Conservation (phyloP, 2,113 vertebrate species). For the Oreotrochilus melanogaster region DNA sequence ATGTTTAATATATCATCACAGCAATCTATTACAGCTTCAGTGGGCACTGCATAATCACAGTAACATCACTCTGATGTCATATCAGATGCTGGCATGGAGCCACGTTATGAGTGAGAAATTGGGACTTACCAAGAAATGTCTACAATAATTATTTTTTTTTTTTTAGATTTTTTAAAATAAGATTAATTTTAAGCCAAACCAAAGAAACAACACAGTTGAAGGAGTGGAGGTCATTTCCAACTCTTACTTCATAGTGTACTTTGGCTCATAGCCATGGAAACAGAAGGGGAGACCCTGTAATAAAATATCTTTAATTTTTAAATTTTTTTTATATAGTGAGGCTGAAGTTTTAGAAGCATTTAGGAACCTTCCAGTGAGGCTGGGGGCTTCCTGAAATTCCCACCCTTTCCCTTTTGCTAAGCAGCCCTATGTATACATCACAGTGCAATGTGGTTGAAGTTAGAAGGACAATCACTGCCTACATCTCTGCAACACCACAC, state of each 20-base stretch:
- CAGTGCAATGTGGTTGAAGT: not conserved
- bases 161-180: not conserved
- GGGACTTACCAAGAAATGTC: slow-evolving; percentile 12
- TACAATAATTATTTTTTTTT: not conserved
- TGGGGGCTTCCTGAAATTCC: slow-evolving; percentile 28
- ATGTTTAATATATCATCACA: slow-evolving; percentile 47
- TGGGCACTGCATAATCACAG: not conserved
- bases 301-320: slow-evolving; percentile 62
- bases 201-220: slow-evolving; percentile 66
- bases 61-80: slow-evolving; percentile 66
- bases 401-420: not conserved
- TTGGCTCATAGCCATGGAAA: slow-evolving; percentile 62
- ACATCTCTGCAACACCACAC: not conserved
- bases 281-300: slow-evolving; percentile 64
- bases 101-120: slow-evolving; percentile 16
- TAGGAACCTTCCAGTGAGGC: slow-evolving; percentile 20
- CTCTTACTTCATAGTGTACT: slow-evolving; percentile 62
- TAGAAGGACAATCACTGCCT: not conserved
- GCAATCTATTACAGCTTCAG: slow-evolving; percentile 12
- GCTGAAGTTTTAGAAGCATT: slow-evolving; percentile 51
- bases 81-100: slow-evolving; percentile 17
- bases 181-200: slow-evolving; percentile 73
- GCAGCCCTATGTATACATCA: not conserved
- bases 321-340: not conserved
- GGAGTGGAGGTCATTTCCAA: slow-evolving; percentile 62